Evolutionary conservation across 2,113 vertebrate species (phyloP).

Genomic region (Merops nubicus): DNA sequence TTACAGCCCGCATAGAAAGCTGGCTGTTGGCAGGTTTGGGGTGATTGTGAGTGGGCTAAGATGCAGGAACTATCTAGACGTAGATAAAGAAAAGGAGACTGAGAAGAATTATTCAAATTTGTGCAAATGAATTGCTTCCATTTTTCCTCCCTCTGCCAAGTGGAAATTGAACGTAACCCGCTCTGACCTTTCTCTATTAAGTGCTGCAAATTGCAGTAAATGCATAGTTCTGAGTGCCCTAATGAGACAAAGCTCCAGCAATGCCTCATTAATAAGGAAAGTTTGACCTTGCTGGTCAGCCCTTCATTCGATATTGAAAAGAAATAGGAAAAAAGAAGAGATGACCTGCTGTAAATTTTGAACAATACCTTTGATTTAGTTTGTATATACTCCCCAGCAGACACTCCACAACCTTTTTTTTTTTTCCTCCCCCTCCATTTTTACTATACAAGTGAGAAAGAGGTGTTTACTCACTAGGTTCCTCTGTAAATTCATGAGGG

Average conservation of each 20-base stretch:
- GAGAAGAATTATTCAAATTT: constrained; percentile 99
- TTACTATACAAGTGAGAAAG: constrained; percentile 17
- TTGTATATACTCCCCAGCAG: constrained; percentile 78
- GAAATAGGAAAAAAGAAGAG: constrained; percentile 86
- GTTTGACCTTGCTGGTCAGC: constrained; percentile 87
- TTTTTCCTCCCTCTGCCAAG: constrained; percentile 88
- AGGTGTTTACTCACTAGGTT: constrained; percentile 32
- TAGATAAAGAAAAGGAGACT: constrained; percentile 80
- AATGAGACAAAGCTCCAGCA: constrained; percentile 80
- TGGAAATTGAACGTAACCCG: constrained; percentile 99
- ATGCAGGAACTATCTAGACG: constrained; percentile 77
- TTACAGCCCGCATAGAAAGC: constrained; percentile 86
- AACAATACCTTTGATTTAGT: constrained; percentile 86
- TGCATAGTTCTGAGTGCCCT: constrained; percentile 88
- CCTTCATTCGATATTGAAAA: constrained; percentile 87
- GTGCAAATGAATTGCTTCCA: constrained; percentile 99
- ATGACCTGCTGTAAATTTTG: constrained; percentile 87
- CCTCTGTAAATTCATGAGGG: background rate
- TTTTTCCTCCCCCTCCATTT: constrained; percentile 9
- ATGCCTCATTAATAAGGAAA: constrained; percentile 91
- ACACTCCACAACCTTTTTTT: constrained; percentile 13
- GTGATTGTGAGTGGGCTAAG: constrained; percentile 80
- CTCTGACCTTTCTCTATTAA: constrained; percentile 97
- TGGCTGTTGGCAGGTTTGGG: constrained; percentile 75
- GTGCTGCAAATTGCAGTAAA: constrained; percentile 95